These are phyloP conservation scores for Mus pahari DNA, from an alignment of 2,113 vertebrate genomes.

Conservation along the genomic window DNA sequence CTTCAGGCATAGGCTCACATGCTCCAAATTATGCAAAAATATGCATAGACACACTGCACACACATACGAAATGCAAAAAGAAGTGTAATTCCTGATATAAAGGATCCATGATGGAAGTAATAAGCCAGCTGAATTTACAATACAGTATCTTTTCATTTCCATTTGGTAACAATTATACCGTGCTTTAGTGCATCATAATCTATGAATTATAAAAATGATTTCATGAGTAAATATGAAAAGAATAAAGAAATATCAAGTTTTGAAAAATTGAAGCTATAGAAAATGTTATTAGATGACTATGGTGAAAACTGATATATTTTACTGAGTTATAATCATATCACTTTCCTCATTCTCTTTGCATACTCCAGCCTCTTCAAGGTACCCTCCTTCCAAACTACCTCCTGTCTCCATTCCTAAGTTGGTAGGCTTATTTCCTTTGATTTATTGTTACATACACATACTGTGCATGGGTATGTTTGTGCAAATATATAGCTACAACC, in stretches of 20 bases:
- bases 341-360: background rate
- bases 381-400: background rate
- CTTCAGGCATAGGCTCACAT: background rate
- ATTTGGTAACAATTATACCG: constrained; percentile 33
- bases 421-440: background rate
- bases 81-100: constrained; percentile 20
- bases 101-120: background rate
- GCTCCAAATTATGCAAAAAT: background rate
- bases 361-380: background rate
- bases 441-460: background rate
- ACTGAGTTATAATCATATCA: background rate
- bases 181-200: background rate
- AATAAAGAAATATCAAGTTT: constrained; percentile 13
- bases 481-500: background rate
- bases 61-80: background rate
- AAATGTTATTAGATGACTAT: constrained; percentile 24
- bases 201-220: constrained; percentile 49
- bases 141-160: constrained; percentile 32
- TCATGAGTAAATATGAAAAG: constrained; percentile 50
- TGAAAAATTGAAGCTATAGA: background rate
- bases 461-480: background rate
- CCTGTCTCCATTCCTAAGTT: background rate
- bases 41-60: too few relatives aligned
- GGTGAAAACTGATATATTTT: background rate
- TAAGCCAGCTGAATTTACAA: constrained; percentile 19